Conservation (phyloP, 2,888 invertebrate genomes). For the Choreutis nemorana region DNA sequence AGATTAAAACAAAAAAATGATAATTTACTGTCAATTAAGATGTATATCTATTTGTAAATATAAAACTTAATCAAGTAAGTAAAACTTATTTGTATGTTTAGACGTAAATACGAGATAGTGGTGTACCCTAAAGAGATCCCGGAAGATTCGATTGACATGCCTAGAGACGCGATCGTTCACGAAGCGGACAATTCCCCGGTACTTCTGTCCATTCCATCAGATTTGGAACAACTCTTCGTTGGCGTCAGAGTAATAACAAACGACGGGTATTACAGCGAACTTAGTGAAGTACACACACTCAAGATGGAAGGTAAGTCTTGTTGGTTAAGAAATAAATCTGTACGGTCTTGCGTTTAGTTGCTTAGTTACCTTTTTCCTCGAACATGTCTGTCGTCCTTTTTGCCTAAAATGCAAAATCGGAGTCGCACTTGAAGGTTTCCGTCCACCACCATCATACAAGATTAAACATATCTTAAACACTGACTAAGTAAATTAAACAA, state of each 20-base stretch:
- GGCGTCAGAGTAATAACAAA: constrained; percentile 69
- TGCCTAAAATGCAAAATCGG: too few relatives aligned
- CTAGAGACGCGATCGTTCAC: constrained; percentile 34
- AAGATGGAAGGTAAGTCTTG: constrained; percentile 41
- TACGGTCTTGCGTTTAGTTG: too few relatives aligned
- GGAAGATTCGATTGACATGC: constrained; percentile 42
- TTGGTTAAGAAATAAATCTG: too few relatives aligned
- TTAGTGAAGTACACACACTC: constrained; percentile 66
- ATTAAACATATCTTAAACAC: too few relatives aligned
- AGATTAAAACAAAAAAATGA: constrained; percentile 10
- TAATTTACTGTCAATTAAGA: constrained; percentile 14
- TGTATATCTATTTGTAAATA: too few relatives aligned
- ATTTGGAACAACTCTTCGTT: constrained; percentile 64
- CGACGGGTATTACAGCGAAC: constrained; percentile 68
- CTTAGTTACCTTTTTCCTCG: too few relatives aligned
- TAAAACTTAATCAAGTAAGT: not conserved
- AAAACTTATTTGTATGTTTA: constrained; percentile 12
- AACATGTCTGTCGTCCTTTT: too few relatives aligned
- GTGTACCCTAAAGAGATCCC: constrained; percentile 64
- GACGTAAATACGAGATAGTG: constrained; percentile 69
- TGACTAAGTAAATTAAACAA: too few relatives aligned
- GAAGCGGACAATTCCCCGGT: constrained; percentile 56
- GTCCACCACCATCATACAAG: too few relatives aligned
- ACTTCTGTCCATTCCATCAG: constrained; percentile 55
- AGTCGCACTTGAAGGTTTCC: too few relatives aligned